Base-by-base conservation (phyloP, 2,797 vertebrate genomes). In the Gymnothorax javanicus region DNA sequence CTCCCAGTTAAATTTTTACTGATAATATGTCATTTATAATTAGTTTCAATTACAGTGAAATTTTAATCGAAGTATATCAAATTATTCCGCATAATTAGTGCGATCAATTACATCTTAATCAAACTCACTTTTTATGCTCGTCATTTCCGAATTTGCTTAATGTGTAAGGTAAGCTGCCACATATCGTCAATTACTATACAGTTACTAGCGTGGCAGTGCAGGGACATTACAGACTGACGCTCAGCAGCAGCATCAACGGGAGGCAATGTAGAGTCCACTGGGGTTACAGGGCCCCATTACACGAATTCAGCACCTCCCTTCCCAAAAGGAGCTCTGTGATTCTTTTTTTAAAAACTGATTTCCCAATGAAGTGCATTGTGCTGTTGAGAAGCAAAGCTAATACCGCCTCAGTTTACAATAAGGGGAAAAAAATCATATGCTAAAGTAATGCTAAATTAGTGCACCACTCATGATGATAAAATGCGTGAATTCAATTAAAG, bases 31-130 rank as follows among this genome's bases (percentile, higher is more conserved):
- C 90, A 92, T 92, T 92, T 93, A 91, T 92, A 93, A 95, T 96
- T 95, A 93, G 95, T 95, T 95, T 93, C 94, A 93, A 95, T 96
- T 94, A 95, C 94, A 94, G 93, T 93, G 92, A 94, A 93, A 91
- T 95, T 95, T 95, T 96, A 96, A 96, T 96, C 95, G 94, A 96
- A 94, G 95, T 94, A 94, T 94, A 96, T 95, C 95, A 94, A 96
- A 96, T 96, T 96, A 96, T 94, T 94, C 95, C 91, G 92, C 89
- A 93, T 94, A 96, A 96, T 96, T 96, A 96, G 94, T 96, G 94
- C 95, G 95, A 96, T 96, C 94, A 96, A 96, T 96, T 96, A 95
- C 93, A 92, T 91, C 92, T 94, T 90, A 90, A 91, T 92, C 92
- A 91, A 90, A 88, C 91, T 92, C 88, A 89, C 56, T 91, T 92